A percentile compares a stretch with the other conserved stretches of the same genome.
Conservation (phyloP, 2,888 invertebrate species). For the Acanthococcus lagerstroemiae region DNA sequence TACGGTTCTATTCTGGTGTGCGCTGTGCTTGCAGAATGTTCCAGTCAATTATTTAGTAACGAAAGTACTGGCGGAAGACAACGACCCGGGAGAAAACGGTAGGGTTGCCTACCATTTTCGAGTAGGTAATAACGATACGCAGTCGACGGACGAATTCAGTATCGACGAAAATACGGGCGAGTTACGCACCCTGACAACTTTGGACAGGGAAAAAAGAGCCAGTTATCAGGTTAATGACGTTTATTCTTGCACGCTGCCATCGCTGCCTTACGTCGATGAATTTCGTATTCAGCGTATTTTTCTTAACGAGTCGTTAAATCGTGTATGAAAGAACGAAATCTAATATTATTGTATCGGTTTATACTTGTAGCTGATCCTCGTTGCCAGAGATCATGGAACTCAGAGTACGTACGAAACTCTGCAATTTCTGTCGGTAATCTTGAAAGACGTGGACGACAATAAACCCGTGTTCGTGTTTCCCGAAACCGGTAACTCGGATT, state of each 20-base stretch:
- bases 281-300: too few species aligned
- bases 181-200: constrained; percentile 62
- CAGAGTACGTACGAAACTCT: constrained; percentile 70
- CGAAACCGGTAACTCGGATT: constrained; percentile 38
- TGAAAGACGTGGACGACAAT: constrained; percentile 74
- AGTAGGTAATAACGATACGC: constrained; percentile 61
- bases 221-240: constrained; percentile 49
- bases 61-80: constrained; percentile 70
- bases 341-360: not conserved
- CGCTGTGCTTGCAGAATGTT: constrained; percentile 51
- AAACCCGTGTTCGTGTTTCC: constrained; percentile 59
- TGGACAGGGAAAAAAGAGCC: constrained; percentile 64
- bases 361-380: constrained; percentile 56
- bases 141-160: constrained; percentile 70
- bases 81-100: constrained; percentile 74
- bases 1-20: too few species aligned
- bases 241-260: too few species aligned
- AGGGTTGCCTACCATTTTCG: constrained; percentile 73
- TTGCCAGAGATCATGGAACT: constrained; percentile 71
- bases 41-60: constrained; percentile 65
- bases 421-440: constrained; percentile 59
- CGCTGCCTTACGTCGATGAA: too few species aligned
- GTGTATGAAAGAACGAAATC: not conserved
- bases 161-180: constrained; percentile 72
- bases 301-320: too few species aligned